phyloP scores from a whole-genome alignment of 2,888 invertebrate genomes.

The Bombylius major region DNA sequence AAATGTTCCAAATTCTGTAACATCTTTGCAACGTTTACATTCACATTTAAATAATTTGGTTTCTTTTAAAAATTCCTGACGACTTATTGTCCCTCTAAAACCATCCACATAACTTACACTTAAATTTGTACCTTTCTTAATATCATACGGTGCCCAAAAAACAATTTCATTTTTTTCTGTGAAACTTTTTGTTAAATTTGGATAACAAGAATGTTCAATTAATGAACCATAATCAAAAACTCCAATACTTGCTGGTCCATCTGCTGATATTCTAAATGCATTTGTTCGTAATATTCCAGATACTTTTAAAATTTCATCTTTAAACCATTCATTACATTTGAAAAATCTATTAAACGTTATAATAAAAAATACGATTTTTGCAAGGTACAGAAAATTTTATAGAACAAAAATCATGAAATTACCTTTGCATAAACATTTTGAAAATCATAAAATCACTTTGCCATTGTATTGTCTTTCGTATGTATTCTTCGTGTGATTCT shows the following conservation, averaged over 20 bases:
- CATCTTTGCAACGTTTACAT: conserved; percentile 57
- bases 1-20: conserved; percentile 58
- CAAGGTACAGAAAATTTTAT: no score
- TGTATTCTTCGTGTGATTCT: conserved; percentile 53
- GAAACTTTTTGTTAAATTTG: conserved; percentile 73
- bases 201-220: conserved; percentile 67
- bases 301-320: conserved; percentile 61
- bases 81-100: conserved; percentile 64
- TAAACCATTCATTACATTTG: conserved; percentile 47
- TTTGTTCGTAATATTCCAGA: conserved; percentile 72
- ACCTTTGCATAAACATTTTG: conserved; percentile 34
- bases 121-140: conserved; percentile 52
- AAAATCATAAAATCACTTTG: conserved; percentile 40
- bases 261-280: conserved; percentile 64
- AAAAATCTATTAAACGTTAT: conserved; percentile 54
- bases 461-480: conserved; percentile 50
- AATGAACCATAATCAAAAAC: conserved; percentile 64
- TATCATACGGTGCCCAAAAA: conserved; percentile 45
- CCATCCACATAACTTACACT: conserved; percentile 78
- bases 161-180: conserved; percentile 50
- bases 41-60: conserved; percentile 66
- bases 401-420: background rate
- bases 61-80: conserved; percentile 58
- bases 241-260: conserved; percentile 59
- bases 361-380: conserved; percentile 33